Evolutionary conservation across 2,113 vertebrate species (phyloP), one percentile per base, ranked within the genome.

Genomic region (Colius striatus): DNA sequence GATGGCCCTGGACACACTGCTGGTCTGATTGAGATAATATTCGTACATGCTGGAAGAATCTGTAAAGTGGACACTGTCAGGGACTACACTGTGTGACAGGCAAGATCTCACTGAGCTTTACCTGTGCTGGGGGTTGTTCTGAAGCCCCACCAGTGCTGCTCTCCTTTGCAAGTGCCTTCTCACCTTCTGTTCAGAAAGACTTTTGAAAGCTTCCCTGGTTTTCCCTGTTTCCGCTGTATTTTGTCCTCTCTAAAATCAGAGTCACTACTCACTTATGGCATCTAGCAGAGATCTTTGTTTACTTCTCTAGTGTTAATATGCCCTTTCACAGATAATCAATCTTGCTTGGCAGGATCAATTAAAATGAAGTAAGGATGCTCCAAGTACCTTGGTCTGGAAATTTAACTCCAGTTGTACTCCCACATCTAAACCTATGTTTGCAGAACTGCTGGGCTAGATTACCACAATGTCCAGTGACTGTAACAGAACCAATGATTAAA

Each of bases 291-390:
- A 58, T 66, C 87, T 87, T 79, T 83, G 94, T 95, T 96, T 95
- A 91, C 91, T 88, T 63, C 87, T 68, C 55, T 34, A 15, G 67
- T 73, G 84, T 62, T 91, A 62, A 66, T 80, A 38, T 30, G 89
- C 81, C 91, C 93, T 91, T 92, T 87, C 11, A 21, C 95, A 83
- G 93, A 27, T 87, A 77, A 92, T 94, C 96, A 47, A 47, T 95
- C 96, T 89, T 55, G 74, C 89, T 82, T 87, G 94, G 93, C 94
- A 91, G 94, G 91, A 94, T 95, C 95, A 90, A 83, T 97, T 95
- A 76, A 65, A 95, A 87, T 79, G 84, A 50, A 91, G 67, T 81
- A 84, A 54, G 89, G 91, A 87, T 85, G 71, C 51, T 92, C 78
- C 74, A 11, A 0, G 6, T 19, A 6, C 75, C 30, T 72, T 15